Base-by-base conservation (phyloP, 2,113 vertebrate genomes). In the Scophthalmus maximus region DNA sequence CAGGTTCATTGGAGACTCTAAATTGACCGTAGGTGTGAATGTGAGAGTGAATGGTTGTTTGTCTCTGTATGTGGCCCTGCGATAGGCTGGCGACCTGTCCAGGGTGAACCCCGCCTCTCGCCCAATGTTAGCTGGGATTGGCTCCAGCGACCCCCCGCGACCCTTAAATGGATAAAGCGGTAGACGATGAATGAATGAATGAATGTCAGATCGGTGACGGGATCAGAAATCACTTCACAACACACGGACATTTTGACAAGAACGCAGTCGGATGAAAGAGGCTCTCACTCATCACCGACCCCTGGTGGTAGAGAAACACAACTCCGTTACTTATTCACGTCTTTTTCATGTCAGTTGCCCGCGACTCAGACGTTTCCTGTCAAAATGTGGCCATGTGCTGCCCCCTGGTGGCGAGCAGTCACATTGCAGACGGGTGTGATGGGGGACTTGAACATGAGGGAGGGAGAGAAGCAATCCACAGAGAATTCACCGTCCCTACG, bases 381-480 rank as follows among this genome's bases (percentile, higher is more conserved):
- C 42, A 20, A 20, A 46, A 46, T 1, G 17, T 22, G 8, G 58
- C n/a, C 9, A 11, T 47, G 53, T 42, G 79, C 69, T 49, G 68
- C 42, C 42, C 40, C 42, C 42, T 46, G 17, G 42, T 46, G 42
- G 42, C 14, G 5, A 18, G n/a, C 17, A 20, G 10, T 20, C 62
- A 60, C 17, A 60, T 6, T 9, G 36, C 27, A 47, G 55, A 12
- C 55, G 25, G 59, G 49, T 6, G 44, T 9, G 42, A 34, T 26
- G 38, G 72, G 36, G 44, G n/a, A 36, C 3, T 58, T 2, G 2
- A 52, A 15, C 9, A 66, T 57, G 69, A 18, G 30, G 36, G 73
- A 84, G 49, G 73, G 50, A 84, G 76, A 68, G 65, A 76, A 67
- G 79, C 85, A 86, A 89, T 87, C 38, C 38, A 42, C 38, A 15